phyloP scores from a whole-genome alignment of 2,113 vertebrate species.

The Sturnus vulgaris region DNA sequence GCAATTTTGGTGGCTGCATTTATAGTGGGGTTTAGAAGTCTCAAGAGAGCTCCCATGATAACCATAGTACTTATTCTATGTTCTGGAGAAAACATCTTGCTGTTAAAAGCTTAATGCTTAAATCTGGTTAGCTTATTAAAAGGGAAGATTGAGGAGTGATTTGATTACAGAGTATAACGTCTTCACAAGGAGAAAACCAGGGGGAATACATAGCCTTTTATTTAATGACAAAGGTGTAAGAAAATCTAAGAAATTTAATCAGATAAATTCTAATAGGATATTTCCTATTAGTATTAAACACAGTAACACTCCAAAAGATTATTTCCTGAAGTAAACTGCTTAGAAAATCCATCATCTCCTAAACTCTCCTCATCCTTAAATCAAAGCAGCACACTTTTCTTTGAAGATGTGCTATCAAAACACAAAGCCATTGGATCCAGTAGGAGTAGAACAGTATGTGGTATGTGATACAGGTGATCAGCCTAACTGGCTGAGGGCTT shows the following conservation, averaged over 20 bases:
- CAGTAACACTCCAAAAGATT: neutral
- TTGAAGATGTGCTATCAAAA: neutral
- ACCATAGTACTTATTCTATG: neutral
- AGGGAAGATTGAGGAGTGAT: constrained; percentile 4
- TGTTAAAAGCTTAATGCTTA: constrained; percentile 30
- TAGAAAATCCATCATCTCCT: neutral
- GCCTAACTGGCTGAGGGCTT: neutral
- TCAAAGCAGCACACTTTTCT: neutral
- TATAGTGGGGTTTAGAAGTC: neutral
- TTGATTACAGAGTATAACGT: constrained; percentile 31
- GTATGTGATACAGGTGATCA: neutral
- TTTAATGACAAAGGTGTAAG: neutral
- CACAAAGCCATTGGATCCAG: neutral
- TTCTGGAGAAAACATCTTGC: constrained; percentile 32
- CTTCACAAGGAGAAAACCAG: neutral
- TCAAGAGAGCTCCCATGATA: neutral
- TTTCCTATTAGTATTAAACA: neutral
- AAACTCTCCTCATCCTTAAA: neutral
- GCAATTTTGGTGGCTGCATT: neutral
- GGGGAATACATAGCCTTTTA: neutral
- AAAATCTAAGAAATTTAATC: neutral
- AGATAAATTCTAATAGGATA: neutral
- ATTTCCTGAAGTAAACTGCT: neutral
- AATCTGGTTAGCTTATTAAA: constrained; percentile 52
- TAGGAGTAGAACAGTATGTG: neutral